These are phyloP conservation scores for Thripadectes ignobilis DNA, from an alignment of 2,797 vertebrate species.

Conservation along the genomic window DNA sequence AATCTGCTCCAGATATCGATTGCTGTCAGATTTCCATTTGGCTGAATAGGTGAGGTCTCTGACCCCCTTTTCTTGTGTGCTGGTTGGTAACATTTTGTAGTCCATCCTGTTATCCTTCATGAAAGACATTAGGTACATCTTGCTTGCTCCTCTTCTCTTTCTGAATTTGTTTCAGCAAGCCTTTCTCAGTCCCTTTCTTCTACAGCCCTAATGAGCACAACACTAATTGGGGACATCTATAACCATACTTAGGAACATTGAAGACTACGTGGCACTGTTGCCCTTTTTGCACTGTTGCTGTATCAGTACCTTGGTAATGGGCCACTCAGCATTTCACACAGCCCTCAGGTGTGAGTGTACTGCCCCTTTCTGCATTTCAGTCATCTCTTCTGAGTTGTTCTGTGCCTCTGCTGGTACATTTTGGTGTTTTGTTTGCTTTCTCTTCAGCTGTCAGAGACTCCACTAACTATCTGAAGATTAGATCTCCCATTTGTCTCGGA, in stretches of 20 bases:
- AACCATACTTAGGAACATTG: not conserved
- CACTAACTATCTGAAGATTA: not conserved
- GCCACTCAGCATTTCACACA: not conserved
- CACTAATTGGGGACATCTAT: not conserved
- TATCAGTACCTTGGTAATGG: not conserved
- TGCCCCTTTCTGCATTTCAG: not conserved
- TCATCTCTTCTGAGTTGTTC: not conserved
- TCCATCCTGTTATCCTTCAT: not conserved
- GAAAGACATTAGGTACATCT: not conserved
- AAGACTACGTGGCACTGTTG: not conserved
- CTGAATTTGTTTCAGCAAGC: not conserved
- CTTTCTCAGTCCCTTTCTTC: not conserved
- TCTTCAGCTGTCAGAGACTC: not conserved
- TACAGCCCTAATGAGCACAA: not conserved
- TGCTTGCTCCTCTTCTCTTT: not conserved
- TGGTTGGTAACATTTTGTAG: not conserved
- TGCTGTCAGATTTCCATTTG: constrained; percentile 27
- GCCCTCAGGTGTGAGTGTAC: not conserved
- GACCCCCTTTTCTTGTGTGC: not conserved
- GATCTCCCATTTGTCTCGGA: constrained; percentile 25
- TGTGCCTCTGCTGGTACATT: not conserved
- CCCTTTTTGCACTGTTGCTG: not conserved
- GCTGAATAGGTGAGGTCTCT: not conserved
- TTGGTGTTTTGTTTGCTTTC: not conserved
- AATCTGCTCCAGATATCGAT: not conserved